Evolutionary conservation across 2,113 vertebrate species (phyloP).

Genomic region (Lota lota): DNA sequence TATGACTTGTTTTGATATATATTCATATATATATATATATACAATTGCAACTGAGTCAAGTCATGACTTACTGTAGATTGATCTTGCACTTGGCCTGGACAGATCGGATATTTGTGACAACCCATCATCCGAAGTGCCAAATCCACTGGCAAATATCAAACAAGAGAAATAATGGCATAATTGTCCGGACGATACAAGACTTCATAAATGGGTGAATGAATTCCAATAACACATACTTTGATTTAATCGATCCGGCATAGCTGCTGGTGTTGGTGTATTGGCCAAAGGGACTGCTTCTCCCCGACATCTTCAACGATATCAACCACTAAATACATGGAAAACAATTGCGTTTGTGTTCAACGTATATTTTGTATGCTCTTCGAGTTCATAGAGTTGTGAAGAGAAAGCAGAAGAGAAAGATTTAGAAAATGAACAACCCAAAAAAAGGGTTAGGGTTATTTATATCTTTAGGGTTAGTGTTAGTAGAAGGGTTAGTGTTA

Average conservation of each 20-base stretch:
- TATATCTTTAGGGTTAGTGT: no score
- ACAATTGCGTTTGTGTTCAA: no score
- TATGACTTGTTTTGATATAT: no score
- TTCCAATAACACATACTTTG: constrained; percentile 46
- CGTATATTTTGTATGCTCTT: no score
- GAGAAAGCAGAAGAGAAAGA: not conserved
- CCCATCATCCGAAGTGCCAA: constrained; percentile 44
- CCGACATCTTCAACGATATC: constrained; percentile 48
- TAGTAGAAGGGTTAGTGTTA: no score
- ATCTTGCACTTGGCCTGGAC: constrained; percentile 77
- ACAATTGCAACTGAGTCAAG: not conserved
- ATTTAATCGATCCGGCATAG: constrained; percentile 51
- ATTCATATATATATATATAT: no score
- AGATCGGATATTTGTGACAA: constrained; percentile 50
- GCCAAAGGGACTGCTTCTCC: constrained; percentile 39
- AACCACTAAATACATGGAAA: no score
- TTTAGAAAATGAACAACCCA: not conserved
- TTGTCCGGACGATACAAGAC: not conserved
- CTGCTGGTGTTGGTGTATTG: constrained; percentile 50
- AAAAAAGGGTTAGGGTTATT: no score
- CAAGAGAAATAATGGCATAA: constrained; percentile 3
- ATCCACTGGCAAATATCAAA: constrained; percentile 37
- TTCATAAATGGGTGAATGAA: not conserved
- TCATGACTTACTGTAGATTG: constrained; percentile 81
- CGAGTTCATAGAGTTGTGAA: constrained; percentile 22